A percentile compares a stretch with the other conserved stretches of the same genome.
Conservation (phyloP, 2,797 vertebrate species). For the Phataginus tricuspis region DNA sequence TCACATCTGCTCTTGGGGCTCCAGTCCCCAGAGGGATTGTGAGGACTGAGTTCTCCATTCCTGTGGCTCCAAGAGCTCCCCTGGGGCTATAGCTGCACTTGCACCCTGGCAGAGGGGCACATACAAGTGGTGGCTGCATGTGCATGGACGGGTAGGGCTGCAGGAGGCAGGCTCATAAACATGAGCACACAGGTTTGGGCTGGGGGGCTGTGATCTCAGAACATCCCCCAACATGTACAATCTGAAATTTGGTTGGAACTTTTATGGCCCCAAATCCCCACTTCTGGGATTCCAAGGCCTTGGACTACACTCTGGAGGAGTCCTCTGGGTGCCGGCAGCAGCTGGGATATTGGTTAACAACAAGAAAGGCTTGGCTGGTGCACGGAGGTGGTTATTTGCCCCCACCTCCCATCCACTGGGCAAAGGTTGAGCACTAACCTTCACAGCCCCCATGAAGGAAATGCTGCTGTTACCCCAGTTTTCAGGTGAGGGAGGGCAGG, state of each 20-base stretch:
- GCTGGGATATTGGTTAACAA: neutral
- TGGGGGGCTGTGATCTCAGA: neutral
- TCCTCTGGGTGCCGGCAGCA: neutral
- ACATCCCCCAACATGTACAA: fast-evolving
- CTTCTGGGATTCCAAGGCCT: neutral
- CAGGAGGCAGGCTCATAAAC: too few relatives aligned
- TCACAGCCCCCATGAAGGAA: neutral
- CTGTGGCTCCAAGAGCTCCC: neutral
- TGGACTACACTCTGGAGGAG: neutral
- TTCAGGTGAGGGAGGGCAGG: neutral
- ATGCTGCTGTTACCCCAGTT: fast-evolving
- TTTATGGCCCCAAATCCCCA: neutral
- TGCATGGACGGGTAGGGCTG: too few relatives aligned
- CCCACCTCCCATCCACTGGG: neutral
- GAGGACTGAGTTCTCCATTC: neutral
- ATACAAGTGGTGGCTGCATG: neutral
- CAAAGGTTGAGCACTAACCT: neutral
- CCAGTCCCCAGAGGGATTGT: fast-evolving
- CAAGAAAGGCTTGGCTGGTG: neutral
- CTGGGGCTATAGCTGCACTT: too few relatives aligned
- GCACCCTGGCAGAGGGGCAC: neutral
- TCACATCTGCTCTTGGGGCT: neutral
- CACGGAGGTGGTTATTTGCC: neutral
- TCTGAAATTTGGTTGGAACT: neutral
- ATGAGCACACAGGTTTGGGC: too few relatives aligned